Percentiles rank a stretch among this genome's conserved stretches.
Evolutionary conservation across 1,140 invertebrate genomes (phyloP).

Genomic region (Thereuonema tuberculata): DNA sequence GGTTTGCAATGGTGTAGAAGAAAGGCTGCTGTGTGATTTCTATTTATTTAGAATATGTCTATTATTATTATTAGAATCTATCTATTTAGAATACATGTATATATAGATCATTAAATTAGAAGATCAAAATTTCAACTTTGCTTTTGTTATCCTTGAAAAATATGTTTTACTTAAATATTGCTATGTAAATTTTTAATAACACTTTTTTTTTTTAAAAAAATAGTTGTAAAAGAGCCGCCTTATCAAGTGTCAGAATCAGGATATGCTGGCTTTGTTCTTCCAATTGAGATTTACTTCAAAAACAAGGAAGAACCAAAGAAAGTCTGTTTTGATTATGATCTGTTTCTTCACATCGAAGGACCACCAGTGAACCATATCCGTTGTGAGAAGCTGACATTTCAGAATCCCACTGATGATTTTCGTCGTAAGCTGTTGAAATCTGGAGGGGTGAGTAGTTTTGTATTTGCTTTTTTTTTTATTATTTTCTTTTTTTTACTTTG

Average conservation of each 20-base stretch:
- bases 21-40: no score
- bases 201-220: no score
- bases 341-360: constrained; percentile 58
- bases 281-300: constrained; percentile 79
- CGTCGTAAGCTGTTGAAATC: constrained; percentile 69
- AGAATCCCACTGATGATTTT: constrained; percentile 77
- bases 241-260: constrained; percentile 81
- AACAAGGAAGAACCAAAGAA: constrained; percentile 84
- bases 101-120: no score
- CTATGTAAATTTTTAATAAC: no score
- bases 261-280: constrained; percentile 82
- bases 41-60: no score
- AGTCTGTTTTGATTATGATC: constrained; percentile 71
- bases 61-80: no score
- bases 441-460: constrained; percentile 54
- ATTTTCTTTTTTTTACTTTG: background rate
- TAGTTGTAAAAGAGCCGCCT: constrained; percentile 79
- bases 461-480: background rate
- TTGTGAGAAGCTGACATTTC: constrained; percentile 62
- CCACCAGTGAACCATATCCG: constrained; percentile 48
- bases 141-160: no score
- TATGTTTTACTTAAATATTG: no score
- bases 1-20: no score
- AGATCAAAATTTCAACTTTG: no score
- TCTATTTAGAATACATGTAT: no score